phyloP scores from a whole-genome alignment of 2,113 vertebrate species.

The Tretioscincus oriximinensis region DNA sequence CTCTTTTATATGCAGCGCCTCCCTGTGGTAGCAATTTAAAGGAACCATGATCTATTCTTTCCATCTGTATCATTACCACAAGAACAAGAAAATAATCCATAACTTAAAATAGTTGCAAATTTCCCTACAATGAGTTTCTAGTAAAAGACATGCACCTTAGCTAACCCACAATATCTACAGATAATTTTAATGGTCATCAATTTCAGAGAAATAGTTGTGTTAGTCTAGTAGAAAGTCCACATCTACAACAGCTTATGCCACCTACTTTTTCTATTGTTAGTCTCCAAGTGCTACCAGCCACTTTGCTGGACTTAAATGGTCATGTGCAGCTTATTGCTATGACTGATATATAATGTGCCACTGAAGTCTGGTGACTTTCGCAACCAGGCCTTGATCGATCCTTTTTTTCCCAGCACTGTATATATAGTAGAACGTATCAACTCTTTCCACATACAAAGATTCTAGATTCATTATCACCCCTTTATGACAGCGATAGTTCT shows the following conservation, averaged over 20 bases:
- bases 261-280: too few species aligned
- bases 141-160: background rate
- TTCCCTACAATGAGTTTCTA: background rate
- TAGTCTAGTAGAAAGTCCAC: too few species aligned
- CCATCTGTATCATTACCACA: too few species aligned
- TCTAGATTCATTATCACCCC: background rate
- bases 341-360: background rate
- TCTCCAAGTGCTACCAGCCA: too few species aligned
- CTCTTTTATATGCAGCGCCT: too few species aligned
- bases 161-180: background rate
- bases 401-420: background rate
- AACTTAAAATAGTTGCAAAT: background rate
- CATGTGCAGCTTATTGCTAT: too few species aligned
- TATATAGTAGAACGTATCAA: background rate
- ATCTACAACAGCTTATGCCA: too few species aligned
- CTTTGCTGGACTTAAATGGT: too few species aligned
- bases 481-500: slow-evolving; percentile 3
- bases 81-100: background rate
- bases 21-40: too few species aligned
- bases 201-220: too few species aligned
- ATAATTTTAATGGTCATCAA: too few species aligned
- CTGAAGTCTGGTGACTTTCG: background rate
- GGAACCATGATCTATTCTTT: too few species aligned
- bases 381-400: background rate
- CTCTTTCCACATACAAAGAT: background rate